A percentile compares a stretch with the other conserved stretches of the same genome.
phyloP scores from a whole-genome alignment of 1,140 invertebrate genomes.

The Pogonomyrmex californicus region DNA sequence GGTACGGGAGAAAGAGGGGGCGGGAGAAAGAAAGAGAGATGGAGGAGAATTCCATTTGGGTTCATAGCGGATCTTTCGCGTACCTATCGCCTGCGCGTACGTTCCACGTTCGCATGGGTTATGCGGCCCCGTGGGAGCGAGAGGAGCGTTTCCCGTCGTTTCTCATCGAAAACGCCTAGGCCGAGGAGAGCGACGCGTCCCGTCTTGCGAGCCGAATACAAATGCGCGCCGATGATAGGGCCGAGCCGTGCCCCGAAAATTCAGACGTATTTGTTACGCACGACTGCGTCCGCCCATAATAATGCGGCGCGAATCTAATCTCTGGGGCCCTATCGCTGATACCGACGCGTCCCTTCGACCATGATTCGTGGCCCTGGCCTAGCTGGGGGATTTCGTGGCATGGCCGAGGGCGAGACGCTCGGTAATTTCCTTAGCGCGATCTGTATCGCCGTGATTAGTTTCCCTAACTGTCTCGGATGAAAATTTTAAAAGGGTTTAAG shows the following conservation, averaged over 20 bases:
- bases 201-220: constrained; percentile 73
- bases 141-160: constrained; percentile 71
- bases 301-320: constrained; percentile 74
- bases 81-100: constrained; percentile 38
- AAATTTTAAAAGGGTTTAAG: constrained; percentile 38
- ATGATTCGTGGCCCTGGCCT: constrained; percentile 40
- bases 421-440: constrained; percentile 61
- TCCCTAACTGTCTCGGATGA: constrained; percentile 41
- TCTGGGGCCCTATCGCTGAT: constrained; percentile 64
- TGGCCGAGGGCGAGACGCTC: constrained; percentile 32
- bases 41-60: constrained; percentile 72
- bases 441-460: constrained; percentile 61
- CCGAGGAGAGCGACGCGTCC: constrained; percentile 33
- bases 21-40: constrained; percentile 4
- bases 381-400: constrained; percentile 38
- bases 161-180: constrained; percentile 66
- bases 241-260: constrained; percentile 62
- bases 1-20: background rate
- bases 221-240: constrained; percentile 66
- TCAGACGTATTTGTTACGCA: constrained; percentile 72
- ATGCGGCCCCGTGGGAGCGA: constrained; percentile 60
- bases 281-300: constrained; percentile 70
- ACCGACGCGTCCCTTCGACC: constrained; percentile 47
- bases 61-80: constrained; percentile 58
- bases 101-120: constrained; percentile 53